Evolutionary conservation across 2,888 invertebrate species (phyloP), one percentile per base, ranked within the genome.

Genomic region (Zaprionus bogoriensis): DNA sequence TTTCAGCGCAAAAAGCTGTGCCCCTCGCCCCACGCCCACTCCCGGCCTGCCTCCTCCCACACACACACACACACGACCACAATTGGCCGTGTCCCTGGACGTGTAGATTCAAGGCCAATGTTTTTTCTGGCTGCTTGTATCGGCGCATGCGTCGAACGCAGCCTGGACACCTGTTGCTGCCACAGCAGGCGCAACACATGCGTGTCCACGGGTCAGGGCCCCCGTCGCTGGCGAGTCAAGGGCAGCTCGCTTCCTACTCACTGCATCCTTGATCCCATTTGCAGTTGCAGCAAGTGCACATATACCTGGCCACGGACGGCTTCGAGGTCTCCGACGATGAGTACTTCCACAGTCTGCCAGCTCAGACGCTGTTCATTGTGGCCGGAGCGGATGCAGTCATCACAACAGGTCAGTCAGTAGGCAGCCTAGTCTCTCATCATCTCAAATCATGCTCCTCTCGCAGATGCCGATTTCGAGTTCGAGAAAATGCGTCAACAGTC

Each of bases 291-390:
- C 82, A 90, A 48, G 92, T 92, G 80, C 91, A 92, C 58, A 90
- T 93, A 32, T 93, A 92, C 88, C 92, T 93, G 65, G 92, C 93
- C 19, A 92, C 92, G 73, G 95, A 96, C 90, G 95, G 95, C 48
- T 94, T 95, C 25, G 92, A 93, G 74, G 93, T 96, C 14, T 93
- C 94, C 41, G 95, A 94, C 77, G 95, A 96, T 74, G 95, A 95
- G 27, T 97, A 96, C 89, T 94, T 96, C 79, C 91, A 92, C 67
- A 95, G 95, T 0, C 87, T 97, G 52, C 94, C 95, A 46, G 91
- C 95, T 0, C 96, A 97, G 89, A 95, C 95, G 0, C 92, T 96
- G 12, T 92, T 97, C 58, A 93, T 96, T 60, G 89, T 93, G 41
- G 91, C 91, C 53, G 88, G 83, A 1, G 88, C 89, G 2, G 91